Evolutionary conservation across 2,113 vertebrate species (phyloP).

Genomic region (Melanerpes formicivorus): DNA sequence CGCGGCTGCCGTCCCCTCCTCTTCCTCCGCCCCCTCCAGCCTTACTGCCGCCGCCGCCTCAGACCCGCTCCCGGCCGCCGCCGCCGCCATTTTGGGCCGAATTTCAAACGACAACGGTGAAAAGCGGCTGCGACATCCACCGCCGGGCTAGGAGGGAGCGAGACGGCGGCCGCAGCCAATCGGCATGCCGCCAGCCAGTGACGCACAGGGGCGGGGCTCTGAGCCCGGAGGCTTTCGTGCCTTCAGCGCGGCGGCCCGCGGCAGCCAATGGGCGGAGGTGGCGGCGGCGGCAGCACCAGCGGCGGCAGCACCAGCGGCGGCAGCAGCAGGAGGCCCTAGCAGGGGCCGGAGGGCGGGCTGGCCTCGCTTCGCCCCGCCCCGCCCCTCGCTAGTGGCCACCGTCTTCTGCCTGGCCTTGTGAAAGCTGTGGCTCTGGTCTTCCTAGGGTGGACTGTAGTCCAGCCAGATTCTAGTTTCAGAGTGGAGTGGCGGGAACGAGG

Average conservation of each 20-base stretch:
- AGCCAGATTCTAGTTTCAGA: too few species aligned
- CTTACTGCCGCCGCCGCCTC: not conserved
- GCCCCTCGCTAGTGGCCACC: accelerated
- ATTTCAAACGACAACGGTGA: not conserved
- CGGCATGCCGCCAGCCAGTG: not conserved
- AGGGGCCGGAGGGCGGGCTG: not conserved
- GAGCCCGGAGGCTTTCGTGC: not conserved
- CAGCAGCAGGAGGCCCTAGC: too few species aligned
- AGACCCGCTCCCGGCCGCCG: not conserved
- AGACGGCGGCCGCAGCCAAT: not conserved
- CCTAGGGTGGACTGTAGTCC: accelerated
- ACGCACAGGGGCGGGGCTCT: not conserved
- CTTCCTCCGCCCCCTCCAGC: slow-evolving; percentile 55
- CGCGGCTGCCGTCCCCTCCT: not conserved
- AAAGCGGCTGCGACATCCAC: not conserved
- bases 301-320: not conserved
- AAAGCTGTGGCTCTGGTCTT: too few species aligned
- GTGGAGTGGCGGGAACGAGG: too few species aligned
- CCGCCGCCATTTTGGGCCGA: slow-evolving; percentile 63
- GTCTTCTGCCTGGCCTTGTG: too few species aligned
- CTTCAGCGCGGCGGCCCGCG: not conserved
- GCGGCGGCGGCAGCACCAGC: not conserved
- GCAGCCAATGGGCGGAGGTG: not conserved
- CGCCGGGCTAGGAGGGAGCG: not conserved
- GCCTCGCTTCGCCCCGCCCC: too few species aligned